A percentile compares a stretch with the other conserved stretches of the same genome.
Evolutionary conservation across 2,797 vertebrate genomes (phyloP).

Genomic region (Diglossa cyanea): DNA sequence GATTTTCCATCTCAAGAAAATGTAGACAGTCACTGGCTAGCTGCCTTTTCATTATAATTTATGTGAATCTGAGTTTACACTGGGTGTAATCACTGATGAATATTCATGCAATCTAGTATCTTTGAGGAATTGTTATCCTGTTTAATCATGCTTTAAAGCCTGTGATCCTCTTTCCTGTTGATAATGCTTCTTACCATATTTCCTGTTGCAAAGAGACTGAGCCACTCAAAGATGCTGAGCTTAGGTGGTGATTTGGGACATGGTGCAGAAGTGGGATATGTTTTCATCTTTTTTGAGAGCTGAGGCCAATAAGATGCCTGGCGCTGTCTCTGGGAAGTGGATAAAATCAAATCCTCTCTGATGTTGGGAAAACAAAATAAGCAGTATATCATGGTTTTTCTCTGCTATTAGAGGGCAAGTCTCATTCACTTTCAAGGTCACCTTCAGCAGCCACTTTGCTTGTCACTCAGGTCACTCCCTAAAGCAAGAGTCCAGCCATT

Average conservation of each 20-base stretch:
- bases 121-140: slow-evolving; percentile 54
- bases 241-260: neutral
- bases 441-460: neutral
- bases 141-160: slow-evolving; percentile 56
- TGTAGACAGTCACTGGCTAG: neutral
- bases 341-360: neutral
- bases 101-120: slow-evolving; percentile 52
- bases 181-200: slow-evolving; percentile 65
- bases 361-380: neutral
- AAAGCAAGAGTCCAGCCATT: neutral
- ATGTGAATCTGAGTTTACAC: slow-evolving; percentile 13
- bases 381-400: neutral
- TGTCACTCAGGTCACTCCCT: neutral
- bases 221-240: slow-evolving; percentile 23
- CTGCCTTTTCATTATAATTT: slow-evolving; percentile 8
- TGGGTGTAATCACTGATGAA: slow-evolving; percentile 10
- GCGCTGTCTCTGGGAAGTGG: neutral
- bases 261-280: neutral
- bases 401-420: neutral
- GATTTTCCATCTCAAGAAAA: neutral
- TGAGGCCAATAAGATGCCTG: neutral
- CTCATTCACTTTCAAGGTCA: neutral
- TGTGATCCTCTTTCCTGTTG: slow-evolving; percentile 63
- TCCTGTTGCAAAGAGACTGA: slow-evolving; percentile 40
- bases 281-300: neutral